Conservation (phyloP, 2,888 invertebrate genomes). For the Frankliniella fusca region DNA sequence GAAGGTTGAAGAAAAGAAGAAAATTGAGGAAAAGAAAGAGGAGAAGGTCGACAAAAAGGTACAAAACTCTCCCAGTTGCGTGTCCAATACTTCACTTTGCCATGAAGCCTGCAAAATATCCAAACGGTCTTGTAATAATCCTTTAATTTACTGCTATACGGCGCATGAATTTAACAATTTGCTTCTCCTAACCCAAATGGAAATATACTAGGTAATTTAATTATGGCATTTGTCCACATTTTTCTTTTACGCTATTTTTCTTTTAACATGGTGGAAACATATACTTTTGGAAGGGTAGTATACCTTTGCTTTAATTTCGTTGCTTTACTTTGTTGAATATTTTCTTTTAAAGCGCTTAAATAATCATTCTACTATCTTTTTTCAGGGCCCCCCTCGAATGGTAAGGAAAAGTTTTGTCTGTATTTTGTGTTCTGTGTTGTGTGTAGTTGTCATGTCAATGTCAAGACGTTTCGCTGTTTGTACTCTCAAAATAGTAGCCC, state of each 20-base stretch:
- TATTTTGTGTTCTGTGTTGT: neutral
- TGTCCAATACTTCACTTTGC: neutral
- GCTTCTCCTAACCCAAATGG: neutral
- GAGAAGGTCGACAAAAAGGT: neutral
- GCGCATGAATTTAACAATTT: neutral
- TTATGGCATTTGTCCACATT: neutral
- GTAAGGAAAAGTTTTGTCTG: neutral
- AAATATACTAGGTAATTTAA: neutral
- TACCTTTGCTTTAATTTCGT: neutral
- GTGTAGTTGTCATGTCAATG: neutral
- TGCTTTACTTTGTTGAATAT: neutral
- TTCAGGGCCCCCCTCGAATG: neutral
- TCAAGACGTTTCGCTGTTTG: too few relatives aligned
- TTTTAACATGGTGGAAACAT: too few relatives aligned
- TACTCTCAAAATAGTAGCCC: too few relatives aligned
- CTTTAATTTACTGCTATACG: neutral
- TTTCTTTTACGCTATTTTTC: too few relatives aligned
- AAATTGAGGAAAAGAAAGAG: slow-evolving; percentile 46
- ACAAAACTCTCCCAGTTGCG: neutral
- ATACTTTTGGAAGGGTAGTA: too few relatives aligned
- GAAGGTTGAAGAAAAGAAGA: slow-evolving; percentile 46
- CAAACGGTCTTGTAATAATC: neutral
- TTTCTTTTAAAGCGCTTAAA: neutral
- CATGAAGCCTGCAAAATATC: neutral
- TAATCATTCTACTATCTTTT: neutral